Percentiles rank a stretch among this genome's conserved stretches.
Conservation (phyloP, 2,797 vertebrate species). For the Alca torda region DNA sequence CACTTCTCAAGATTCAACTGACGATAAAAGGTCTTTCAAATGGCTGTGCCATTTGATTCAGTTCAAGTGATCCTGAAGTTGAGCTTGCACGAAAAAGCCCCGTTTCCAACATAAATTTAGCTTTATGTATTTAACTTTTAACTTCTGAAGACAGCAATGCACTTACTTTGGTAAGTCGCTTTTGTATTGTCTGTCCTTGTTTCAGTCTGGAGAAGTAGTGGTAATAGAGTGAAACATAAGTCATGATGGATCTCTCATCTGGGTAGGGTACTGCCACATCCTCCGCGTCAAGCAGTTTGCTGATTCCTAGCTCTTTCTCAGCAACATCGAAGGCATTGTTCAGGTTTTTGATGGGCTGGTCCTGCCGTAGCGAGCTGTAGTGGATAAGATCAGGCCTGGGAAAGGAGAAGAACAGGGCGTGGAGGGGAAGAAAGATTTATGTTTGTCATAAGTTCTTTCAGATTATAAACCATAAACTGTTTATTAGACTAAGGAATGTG, state of each 20-base stretch:
- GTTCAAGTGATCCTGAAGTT: background rate
- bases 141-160: background rate
- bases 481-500: background rate
- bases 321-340: conserved; percentile 84
- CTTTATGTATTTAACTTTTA: background rate
- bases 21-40: background rate
- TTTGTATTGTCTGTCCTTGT: conserved; percentile 85
- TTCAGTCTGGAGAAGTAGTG: conserved; percentile 89
- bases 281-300: conserved; percentile 88
- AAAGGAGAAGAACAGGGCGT: background rate
- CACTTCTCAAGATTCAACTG: background rate
- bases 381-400: conserved; percentile 87
- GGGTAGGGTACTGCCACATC: conserved; percentile 83
- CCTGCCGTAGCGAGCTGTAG: conserved; percentile 76
- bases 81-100: background rate
- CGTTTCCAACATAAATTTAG: background rate
- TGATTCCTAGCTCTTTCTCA: conserved; percentile 84
- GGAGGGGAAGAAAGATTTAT: background rate
- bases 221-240: conserved; percentile 90
- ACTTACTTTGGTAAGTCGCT: conserved; percentile 85
- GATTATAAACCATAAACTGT: background rate
- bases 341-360: conserved; percentile 78
- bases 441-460: background rate
- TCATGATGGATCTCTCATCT: conserved; percentile 91
- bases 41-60: background rate